Percentiles rank a stretch among this genome's conserved stretches.
phyloP scores from a whole-genome alignment of 1,140 invertebrate species.

The Arion vulgaris region DNA sequence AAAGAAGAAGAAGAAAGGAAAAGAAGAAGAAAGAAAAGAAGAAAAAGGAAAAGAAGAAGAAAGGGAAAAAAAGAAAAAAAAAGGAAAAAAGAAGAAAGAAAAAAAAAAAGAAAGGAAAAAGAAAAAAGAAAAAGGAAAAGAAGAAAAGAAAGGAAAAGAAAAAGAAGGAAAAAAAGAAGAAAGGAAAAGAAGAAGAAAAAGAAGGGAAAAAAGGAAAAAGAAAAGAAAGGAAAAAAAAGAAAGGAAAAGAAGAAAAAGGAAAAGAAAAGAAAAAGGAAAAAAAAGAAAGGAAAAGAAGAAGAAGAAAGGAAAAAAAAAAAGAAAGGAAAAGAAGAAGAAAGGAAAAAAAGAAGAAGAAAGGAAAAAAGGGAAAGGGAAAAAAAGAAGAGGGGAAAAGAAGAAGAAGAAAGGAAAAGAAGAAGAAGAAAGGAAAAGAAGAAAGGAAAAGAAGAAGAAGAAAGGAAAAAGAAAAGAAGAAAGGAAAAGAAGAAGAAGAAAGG shows the following conservation, averaged over 20 bases:
- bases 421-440: slow-evolving; percentile 11
- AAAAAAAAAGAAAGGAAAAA: not conserved
- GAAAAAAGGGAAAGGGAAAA: not conserved
- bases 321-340: not conserved
- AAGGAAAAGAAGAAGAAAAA: slow-evolving; percentile 28
- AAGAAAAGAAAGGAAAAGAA: slow-evolving; percentile 19
- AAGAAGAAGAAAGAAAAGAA: no score
- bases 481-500: not conserved
- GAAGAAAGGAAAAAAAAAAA: not conserved
- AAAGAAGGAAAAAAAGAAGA: slow-evolving; percentile 18
- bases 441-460: not conserved
- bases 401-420: not conserved
- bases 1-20: not conserved
- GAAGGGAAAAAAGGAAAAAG: slow-evolving; percentile 11
- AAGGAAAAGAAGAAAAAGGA: slow-evolving; percentile 9
- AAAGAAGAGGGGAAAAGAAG: not conserved
- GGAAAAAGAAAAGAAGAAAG: not conserved
- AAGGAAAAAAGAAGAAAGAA: not conserved
- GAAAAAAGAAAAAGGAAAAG: not conserved
- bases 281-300: not conserved
- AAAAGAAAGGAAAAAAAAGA: not conserved
- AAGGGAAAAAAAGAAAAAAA: slow-evolving; percentile 2
- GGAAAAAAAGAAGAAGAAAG: not conserved
- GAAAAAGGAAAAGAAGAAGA: not conserved
- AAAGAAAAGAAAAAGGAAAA: slow-evolving; percentile 4